Evolutionary conservation across 2,113 vertebrate species (phyloP), one percentile per base, ranked within the genome.

Genomic region (Dryoscopus gambensis): DNA sequence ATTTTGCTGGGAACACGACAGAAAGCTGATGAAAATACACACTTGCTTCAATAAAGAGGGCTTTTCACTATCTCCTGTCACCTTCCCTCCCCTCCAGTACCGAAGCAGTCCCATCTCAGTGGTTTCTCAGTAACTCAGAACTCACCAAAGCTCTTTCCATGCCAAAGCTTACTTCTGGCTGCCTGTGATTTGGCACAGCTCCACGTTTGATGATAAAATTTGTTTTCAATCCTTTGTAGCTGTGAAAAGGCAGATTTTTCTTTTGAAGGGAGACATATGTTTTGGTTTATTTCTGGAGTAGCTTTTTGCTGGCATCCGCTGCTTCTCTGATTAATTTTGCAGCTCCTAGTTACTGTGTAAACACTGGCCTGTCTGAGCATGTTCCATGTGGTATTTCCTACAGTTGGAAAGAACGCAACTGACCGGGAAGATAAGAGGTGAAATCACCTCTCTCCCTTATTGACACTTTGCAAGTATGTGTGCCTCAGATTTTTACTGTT

Each of bases 341-440:
- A 86, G 64, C 90, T 96, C 91, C 81, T 82, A 74, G 95, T 89
- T 73, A 93, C 95, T 94, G 78, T 76, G 59, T 92, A 96, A 97
- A 97, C 6, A 95, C 93, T 87, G 89, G 87, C 95, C 44, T 67
- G 97, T 62, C 96, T 88, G 84, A 95, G 81, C 97, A 63, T 23
- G 95, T 93, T 76, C 82, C 56, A 6, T 49, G 90, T 93, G 96
- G 70, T 30, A 87, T 94, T 95, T 96, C 74, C 91, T 90, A 87
- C 94, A 8, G 92, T 89, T 96, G 93, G 90, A 81, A 92, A 44
- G 91, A 94, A 91, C 69, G 91, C 90, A 59, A 1, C 11, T 57
- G 80, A 82, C 76, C 57, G 82, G 77, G 68, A 62, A 76, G 37
- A 59, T 33, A 56, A 89, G 77, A 56, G 64, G 13, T 74, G 73